Evolutionary conservation across 2,797 vertebrate genomes (phyloP), one percentile per base, ranked within the genome.

Genomic region (Rhynchonycteris naso): DNA sequence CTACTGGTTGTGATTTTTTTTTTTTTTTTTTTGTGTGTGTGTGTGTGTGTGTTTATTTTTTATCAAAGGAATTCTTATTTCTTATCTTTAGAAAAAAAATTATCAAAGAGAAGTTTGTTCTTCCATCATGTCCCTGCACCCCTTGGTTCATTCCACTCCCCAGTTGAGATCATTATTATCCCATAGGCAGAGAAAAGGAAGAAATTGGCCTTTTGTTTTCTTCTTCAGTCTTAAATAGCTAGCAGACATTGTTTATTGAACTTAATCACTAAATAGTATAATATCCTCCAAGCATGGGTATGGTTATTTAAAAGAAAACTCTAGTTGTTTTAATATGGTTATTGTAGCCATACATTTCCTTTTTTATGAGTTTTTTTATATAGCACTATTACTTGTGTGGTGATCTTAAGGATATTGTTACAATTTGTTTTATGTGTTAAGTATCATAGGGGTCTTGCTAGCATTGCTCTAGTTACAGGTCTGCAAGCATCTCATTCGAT

Each of bases 321-420:
- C 56, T 97, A 47, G 80, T 96, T 98, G 96, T 91, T 98, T 98
- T 98, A 98, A 98, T 98, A 96, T 35, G 61, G 93, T 98, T 98
- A 98, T 98, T 97, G 85, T 97, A 96, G 94, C 90, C 92, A 97
- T 98, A 96, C 68, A 95, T 98, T 98, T 97, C 78, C 63, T 11
- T 96, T 96, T 98, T 98, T 98, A 98, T 98, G 96, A 97, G 97
- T 94, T 98, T 98, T 98, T 43, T 98, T 98, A 97, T 98, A 96
- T 94, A 97, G 97, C 96, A 92, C 97, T 98, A 97, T 98, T 98
- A 98, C 97, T 98, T 98, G 97, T 91, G 95, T 95, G 97, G 93
- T 98, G 98, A 98, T 98, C 97, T 97, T 98, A 96, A 94, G 96
- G 91, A 98, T 97, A 98, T 98, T 98, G 96, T 97, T 98, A 96